A percentile compares a stretch with the other conserved stretches of the same genome.
Conservation (phyloP, 1,140 invertebrate genomes). For the Cydia pomonella region DNA sequence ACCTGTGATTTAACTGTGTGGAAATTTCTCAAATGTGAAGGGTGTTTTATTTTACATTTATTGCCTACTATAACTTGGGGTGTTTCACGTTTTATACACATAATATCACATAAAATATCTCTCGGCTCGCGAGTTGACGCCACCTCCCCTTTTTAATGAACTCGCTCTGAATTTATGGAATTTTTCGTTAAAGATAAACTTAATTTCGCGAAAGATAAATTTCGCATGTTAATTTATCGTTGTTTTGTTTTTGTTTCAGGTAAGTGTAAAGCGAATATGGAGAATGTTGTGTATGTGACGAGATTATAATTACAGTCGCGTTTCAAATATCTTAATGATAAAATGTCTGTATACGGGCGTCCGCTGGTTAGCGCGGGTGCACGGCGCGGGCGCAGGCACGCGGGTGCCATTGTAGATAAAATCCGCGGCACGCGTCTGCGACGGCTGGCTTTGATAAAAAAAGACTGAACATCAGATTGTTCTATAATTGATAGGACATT, state of each 20-base stretch:
- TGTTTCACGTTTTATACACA: neutral
- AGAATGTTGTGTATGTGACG: neutral
- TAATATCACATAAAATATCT: neutral
- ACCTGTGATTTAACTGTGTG: neutral
- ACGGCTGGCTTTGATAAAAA: too few species aligned
- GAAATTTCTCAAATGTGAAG: neutral
- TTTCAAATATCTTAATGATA: neutral
- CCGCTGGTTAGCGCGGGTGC: too few species aligned
- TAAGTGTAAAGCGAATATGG: constrained; percentile 3
- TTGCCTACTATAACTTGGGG: neutral
- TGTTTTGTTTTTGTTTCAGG: constrained; percentile 25
- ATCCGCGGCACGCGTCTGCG: too few species aligned
- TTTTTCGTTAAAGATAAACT: constrained; percentile 20
- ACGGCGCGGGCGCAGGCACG: too few species aligned
- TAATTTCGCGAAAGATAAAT: constrained; percentile 21
- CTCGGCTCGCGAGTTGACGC: constrained; percentile 1
- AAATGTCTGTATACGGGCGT: too few species aligned
- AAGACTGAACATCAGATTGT: too few species aligned
- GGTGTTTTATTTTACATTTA: neutral
- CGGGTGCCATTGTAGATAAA: too few species aligned
- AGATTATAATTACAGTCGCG: neutral
- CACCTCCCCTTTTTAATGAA: constrained; percentile 14
- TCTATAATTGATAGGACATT: too few species aligned
- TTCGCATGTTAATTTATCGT: constrained; percentile 20
- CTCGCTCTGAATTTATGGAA: constrained; percentile 2